Evolutionary conservation across 2,797 vertebrate species (phyloP).

Genomic region (Lophotriccus pileatus): DNA sequence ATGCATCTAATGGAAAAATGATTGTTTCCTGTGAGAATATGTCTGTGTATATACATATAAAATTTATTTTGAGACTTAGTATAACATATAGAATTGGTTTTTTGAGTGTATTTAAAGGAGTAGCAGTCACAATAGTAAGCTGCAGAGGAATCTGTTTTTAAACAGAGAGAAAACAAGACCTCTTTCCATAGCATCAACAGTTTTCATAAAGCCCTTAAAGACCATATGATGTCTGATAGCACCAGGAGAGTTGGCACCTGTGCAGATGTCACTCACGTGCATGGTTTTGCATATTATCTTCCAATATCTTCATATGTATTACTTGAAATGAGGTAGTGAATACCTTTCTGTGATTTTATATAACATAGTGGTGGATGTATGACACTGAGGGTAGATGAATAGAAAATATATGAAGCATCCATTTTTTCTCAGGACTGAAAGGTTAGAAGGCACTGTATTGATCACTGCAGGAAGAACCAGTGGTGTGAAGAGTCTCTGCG

Average conservation of each 20-base stretch:
- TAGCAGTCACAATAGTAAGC: not conserved
- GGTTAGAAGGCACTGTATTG: not conserved
- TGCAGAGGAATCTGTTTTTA: not conserved
- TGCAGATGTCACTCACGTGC: fast-evolving
- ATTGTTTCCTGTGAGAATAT: not conserved
- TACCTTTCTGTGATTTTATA: not conserved
- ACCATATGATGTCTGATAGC: not conserved
- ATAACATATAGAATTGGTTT: not conserved
- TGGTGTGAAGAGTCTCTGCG: not conserved
- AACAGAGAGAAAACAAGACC: not conserved
- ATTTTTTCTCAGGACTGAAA: not conserved
- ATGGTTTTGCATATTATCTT: not conserved
- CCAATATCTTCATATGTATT: not conserved
- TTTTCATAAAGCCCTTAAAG: not conserved
- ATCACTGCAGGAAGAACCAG: not conserved
- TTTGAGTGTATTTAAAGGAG: not conserved
- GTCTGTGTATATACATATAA: not conserved
- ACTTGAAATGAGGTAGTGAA: not conserved
- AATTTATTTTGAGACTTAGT: not conserved
- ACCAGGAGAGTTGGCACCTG: not conserved
- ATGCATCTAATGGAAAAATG: not conserved
- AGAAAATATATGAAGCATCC: not conserved
- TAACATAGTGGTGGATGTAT: not conserved
- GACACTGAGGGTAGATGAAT: not conserved
- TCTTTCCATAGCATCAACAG: not conserved